These are phyloP conservation scores for Argyresthia goedartella DNA, from an alignment of 2,888 invertebrate genomes.

Conservation along the genomic window DNA sequence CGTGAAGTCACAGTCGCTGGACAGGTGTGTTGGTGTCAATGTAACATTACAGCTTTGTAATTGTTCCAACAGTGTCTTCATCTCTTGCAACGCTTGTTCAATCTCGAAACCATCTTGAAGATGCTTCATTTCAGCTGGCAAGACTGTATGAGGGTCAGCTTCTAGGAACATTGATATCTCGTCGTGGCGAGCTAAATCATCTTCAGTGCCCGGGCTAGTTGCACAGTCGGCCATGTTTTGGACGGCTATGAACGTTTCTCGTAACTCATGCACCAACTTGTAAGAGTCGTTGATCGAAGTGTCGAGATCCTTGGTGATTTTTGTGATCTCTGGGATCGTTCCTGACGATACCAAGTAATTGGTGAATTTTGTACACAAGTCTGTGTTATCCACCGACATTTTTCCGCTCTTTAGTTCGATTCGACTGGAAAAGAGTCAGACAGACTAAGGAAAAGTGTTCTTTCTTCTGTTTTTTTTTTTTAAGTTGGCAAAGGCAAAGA, in stretches of 20 bases:
- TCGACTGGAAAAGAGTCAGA: too few relatives aligned
- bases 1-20: neutral
- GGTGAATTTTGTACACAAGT: neutral
- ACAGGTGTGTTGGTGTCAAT: neutral
- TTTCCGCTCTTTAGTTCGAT: too few relatives aligned
- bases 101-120: neutral
- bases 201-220: neutral
- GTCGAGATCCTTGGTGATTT: slow-evolving; percentile 42
- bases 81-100: neutral
- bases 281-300: slow-evolving; percentile 7
- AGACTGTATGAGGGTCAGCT: neutral
- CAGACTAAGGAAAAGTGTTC: too few relatives aligned
- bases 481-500: too few relatives aligned
- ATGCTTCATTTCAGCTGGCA: neutral
- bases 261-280: neutral
- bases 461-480: too few relatives aligned
- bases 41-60: neutral
- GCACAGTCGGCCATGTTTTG: neutral
- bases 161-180: neutral
- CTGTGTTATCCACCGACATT: too few relatives aligned
- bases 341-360: neutral
- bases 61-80: neutral
- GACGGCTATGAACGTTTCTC: neutral
- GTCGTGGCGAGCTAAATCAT: neutral
- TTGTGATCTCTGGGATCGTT: slow-evolving; percentile 23